These are phyloP conservation scores for Sinocyclocheilus maitianheensis DNA, from an alignment of 2,113 vertebrate species.

Conservation along the genomic window DNA sequence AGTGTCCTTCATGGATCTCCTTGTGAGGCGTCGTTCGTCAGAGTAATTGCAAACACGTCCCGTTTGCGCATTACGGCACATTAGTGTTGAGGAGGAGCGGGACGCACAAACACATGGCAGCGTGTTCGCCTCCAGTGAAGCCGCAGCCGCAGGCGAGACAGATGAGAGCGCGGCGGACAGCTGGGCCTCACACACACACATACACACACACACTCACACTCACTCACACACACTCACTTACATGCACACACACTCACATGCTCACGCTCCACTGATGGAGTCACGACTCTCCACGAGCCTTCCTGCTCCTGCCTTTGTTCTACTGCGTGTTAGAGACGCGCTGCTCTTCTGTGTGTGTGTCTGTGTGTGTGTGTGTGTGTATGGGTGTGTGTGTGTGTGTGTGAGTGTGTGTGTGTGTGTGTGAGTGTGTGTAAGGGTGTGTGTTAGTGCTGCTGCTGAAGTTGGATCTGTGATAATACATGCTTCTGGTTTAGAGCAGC, in stretches of 20 bases:
- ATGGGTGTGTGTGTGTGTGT: neutral
- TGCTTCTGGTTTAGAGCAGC: neutral
- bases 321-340: neutral
- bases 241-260: neutral
- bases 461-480: neutral
- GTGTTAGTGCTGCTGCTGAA: neutral
- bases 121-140: neutral
- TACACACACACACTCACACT: neutral
- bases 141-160: constrained; percentile 13
- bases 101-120: neutral
- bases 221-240: neutral
- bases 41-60: neutral
- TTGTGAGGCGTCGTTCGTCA: neutral
- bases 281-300: neutral
- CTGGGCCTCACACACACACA: neutral
- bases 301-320: neutral
- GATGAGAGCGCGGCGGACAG: neutral
- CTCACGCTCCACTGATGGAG: neutral
- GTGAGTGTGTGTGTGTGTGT: neutral
- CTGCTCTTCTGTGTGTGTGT: neutral
- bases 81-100: constrained; percentile 7
- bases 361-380: too few species aligned
- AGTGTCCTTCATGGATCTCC: constrained; percentile 2
- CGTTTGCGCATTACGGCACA: neutral
- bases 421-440: neutral